Conservation (phyloP, 2,797 vertebrate genomes). For the Allobates femoralis region DNA sequence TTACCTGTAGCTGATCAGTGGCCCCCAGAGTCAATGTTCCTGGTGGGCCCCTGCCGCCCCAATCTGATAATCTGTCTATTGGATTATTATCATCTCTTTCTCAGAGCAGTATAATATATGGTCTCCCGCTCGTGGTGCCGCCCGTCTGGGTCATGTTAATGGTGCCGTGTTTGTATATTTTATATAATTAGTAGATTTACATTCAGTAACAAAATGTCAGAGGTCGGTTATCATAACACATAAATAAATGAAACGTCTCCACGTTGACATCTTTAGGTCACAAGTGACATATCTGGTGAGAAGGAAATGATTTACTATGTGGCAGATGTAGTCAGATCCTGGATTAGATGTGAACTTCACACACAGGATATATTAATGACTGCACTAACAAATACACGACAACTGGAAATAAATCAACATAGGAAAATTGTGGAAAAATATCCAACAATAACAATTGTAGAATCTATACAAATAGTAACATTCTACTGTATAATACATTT, state of each 20-base stretch:
- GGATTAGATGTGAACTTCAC: not conserved
- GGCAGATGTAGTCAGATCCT: not conserved
- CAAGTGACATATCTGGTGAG: not conserved
- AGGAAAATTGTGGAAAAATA: not conserved
- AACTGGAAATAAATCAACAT: not conserved
- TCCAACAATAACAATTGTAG: not conserved
- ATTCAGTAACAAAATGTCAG: slow-evolving; percentile 27
- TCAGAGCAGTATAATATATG: slow-evolving; percentile 4
- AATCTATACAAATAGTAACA: not conserved
- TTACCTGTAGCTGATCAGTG: no score
- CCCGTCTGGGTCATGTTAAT: not conserved
- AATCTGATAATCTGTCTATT: slow-evolving; percentile 7
- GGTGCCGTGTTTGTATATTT: not conserved
- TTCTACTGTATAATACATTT: not conserved
- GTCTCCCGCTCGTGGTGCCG: not conserved
- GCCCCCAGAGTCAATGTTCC: no score
- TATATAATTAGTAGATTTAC: slow-evolving; percentile 35
- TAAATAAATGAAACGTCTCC: slow-evolving; percentile 15
- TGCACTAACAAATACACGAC: not conserved
- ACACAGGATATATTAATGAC: not conserved
- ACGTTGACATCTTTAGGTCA: slow-evolving; percentile 1
- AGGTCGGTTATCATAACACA: slow-evolving; percentile 15
- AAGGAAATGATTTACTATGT: slow-evolving; percentile 7
- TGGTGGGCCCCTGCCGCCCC: no score
- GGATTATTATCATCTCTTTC: not conserved